Conservation (phyloP, 2,888 invertebrate species). For the Timandra comae region DNA sequence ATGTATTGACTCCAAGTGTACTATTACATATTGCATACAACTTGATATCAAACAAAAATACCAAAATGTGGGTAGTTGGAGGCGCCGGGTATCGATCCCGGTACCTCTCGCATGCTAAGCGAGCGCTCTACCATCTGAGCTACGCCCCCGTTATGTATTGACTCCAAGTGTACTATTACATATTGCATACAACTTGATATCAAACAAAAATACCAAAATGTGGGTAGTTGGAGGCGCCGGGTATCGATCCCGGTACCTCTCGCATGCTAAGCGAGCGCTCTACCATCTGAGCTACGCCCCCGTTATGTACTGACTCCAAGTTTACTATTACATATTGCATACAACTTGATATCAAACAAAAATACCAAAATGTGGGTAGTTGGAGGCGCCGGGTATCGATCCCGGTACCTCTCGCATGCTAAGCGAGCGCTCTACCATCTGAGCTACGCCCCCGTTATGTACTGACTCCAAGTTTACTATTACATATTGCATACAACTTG, state of each 20-base stretch:
- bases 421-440: constrained; percentile 70
- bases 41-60: too few relatives aligned
- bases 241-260: constrained; percentile 76
- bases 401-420: constrained; percentile 75
- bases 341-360: too few relatives aligned
- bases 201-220: too few relatives aligned
- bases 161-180: too few relatives aligned
- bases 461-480: too few relatives aligned
- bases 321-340: too few relatives aligned
- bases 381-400: constrained; percentile 76
- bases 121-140: constrained; percentile 70
- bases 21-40: too few relatives aligned
- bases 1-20: too few relatives aligned
- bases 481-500: too few relatives aligned
- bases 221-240: constrained; percentile 43
- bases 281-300: constrained; percentile 70
- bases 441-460: constrained; percentile 59
- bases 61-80: constrained; percentile 32
- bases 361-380: too few relatives aligned
- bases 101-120: constrained; percentile 75
- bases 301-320: too few relatives aligned
- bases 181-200: too few relatives aligned
- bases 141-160: constrained; percentile 65
- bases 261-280: constrained; percentile 72
- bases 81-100: constrained; percentile 76